Conservation (phyloP, 1,140 invertebrate genomes). For the Hyphantria cunea region DNA sequence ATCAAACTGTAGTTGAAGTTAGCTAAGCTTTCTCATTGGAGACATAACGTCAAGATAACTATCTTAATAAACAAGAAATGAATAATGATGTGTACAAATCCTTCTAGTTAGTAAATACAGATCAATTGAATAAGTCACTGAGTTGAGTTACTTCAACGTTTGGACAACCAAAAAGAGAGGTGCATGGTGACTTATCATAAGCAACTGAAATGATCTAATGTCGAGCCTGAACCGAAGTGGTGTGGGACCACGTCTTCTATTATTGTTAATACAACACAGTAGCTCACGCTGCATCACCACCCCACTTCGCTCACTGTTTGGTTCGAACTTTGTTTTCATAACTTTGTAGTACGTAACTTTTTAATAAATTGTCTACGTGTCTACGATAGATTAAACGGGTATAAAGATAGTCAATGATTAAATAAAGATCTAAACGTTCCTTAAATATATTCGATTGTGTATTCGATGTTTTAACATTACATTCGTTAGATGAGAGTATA, state of each 20-base stretch:
- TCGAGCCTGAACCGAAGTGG: too few relatives aligned
- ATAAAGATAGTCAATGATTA: constrained; percentile 20
- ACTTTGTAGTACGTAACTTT: too few relatives aligned
- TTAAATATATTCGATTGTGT: constrained; percentile 41
- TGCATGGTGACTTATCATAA: too few relatives aligned
- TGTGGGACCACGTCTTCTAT: too few relatives aligned
- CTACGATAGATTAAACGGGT: constrained; percentile 19
- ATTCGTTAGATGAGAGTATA: constrained; percentile 44
- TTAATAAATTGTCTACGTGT: background rate
- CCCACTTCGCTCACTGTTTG: too few relatives aligned
- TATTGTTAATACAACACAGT: too few relatives aligned
- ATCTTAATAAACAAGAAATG: background rate
- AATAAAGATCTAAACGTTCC: constrained; percentile 48
- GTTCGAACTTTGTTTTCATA: too few relatives aligned
- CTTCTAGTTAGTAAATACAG: background rate
- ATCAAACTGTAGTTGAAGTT: constrained; percentile 6
- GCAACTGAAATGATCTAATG: too few relatives aligned
- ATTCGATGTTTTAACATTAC: constrained; percentile 43
- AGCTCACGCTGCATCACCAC: too few relatives aligned
- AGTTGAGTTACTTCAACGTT: constrained; percentile 9
- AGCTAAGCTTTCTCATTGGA: background rate
- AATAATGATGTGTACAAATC: constrained; percentile 1
- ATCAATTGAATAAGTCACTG: background rate
- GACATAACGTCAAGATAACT: constrained; percentile 2
- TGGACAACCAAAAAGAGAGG: too few relatives aligned